Evolutionary conservation across 2,888 invertebrate genomes (phyloP), one percentile per base, ranked within the genome.

Genomic region (Aleiodes leptofemur): DNA sequence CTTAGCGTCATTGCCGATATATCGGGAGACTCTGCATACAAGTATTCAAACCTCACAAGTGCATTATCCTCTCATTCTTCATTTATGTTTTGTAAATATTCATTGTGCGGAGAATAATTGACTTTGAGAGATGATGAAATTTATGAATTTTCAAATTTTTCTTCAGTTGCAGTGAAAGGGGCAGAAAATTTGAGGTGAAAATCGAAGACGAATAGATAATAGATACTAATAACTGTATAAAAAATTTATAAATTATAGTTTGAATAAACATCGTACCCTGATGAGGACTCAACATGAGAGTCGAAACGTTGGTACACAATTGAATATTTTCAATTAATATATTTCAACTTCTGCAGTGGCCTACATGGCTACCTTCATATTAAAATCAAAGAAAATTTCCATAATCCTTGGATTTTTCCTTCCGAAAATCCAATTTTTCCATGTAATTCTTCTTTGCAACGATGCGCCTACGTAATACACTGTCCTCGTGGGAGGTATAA

Each of bases 1-100:
- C 84, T 87, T 86, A 85, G 85, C 82, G 69, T 77, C 73, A 64
- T 64, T 64, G 64, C 64, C 74, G 68, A 78, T 78, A 69, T 68
- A 78, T 77, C 73, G 71, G 50, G 72, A 43, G 53, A 51, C 31
- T 38, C 14, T 72, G 64, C 31, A 38, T 56, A 68, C 34, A 53
- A 14, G 69, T 43, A 53, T 38, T 50, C 16, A 51, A 43, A 48
- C 34, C 64, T 70, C n/a, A 16, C 66, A 38, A 14, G 48, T 75
- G 77, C 71, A 64, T 75, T 71, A 73, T 59, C 48, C 77, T 56
- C 64, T 64, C 29, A 48, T 43, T 64, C 34, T 48, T 23, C n/a
- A 11, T n/a, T 16, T 64, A 23, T 38, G 14, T 55, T 43, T 48
- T 23, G 23, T 48, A 43, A 16, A 13, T 48, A 59, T 23, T 48